Conservation (phyloP, 35 echinoderm and acorn worm species). For the Strongylocentrotus purpuratus region DNA sequence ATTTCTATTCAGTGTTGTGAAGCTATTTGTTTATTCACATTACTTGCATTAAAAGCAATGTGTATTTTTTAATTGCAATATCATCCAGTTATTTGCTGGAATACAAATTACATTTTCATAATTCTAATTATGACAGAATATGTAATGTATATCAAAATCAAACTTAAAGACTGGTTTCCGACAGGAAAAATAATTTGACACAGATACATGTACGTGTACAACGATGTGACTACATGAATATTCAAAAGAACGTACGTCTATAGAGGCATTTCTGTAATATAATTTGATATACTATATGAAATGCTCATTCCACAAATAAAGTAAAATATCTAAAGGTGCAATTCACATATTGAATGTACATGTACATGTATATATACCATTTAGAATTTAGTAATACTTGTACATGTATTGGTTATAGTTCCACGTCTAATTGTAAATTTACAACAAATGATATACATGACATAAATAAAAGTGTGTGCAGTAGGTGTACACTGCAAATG, state of each 20-base stretch:
- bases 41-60: neutral
- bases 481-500: neutral
- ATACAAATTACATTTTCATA: neutral
- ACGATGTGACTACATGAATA: neutral
- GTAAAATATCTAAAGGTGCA: neutral
- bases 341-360: neutral
- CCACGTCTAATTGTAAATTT: neutral
- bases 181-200: neutral
- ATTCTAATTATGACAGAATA: neutral
- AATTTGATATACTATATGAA: neutral
- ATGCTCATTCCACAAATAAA: neutral
- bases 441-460: neutral
- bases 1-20: neutral
- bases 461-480: neutral
- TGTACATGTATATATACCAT: neutral
- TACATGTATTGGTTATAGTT: neutral
- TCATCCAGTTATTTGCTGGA: neutral
- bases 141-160: neutral
- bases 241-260: neutral
- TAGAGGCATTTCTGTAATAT: neutral
- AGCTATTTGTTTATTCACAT: neutral
- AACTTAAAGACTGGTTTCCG: neutral
- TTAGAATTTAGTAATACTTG: neutral
- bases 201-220: neutral
- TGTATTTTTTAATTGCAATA: neutral